A percentile compares a stretch with the other conserved stretches of the same genome.
These are phyloP conservation scores for Iselma pallidipennis DNA, from an alignment of 2,888 invertebrate genomes.

Conservation along the genomic window DNA sequence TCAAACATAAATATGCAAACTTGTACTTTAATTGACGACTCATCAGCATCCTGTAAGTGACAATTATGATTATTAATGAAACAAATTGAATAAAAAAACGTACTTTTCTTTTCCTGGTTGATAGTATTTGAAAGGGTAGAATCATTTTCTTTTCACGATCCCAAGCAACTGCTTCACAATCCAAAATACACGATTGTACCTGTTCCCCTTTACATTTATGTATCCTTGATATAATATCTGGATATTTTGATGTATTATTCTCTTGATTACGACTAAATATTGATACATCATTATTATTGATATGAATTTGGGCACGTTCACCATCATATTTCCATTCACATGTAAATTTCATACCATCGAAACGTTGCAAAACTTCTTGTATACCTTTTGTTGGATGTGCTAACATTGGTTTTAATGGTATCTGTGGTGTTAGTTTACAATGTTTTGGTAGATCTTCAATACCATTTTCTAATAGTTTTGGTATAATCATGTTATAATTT, in stretches of 20 bases:
- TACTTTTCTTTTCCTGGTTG: conserved; percentile 93
- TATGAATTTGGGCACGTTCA: conserved; percentile 94
- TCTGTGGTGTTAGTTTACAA: conserved; percentile 87
- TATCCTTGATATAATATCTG: conserved; percentile 83
- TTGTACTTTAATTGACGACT: conserved; percentile 73
- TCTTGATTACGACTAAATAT: conserved; percentile 97
- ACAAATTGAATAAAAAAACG: conserved; percentile 38
- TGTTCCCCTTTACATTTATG: conserved; percentile 59
- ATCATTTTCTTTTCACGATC: conserved; percentile 85
- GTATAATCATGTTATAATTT: conserved; percentile 84
- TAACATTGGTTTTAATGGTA: conserved; percentile 97
- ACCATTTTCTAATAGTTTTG: conserved; percentile 77
- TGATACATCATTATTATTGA: conserved; percentile 69
- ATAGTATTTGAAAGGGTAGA: conserved; percentile 93
- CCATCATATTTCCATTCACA: conserved; percentile 99
- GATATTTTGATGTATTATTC: conserved; percentile 92
- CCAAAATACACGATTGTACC: conserved; percentile 85
- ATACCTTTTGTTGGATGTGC: conserved; percentile 98
- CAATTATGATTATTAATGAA: neutral
- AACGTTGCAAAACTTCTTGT: conserved; percentile 80
- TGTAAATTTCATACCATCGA: conserved; percentile 78
- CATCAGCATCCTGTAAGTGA: conserved; percentile 67
- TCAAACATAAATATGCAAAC: conserved; percentile 97
- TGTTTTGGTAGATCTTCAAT: conserved; percentile 71
- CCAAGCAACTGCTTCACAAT: conserved; percentile 98